Percentiles rank a stretch among this genome's conserved stretches.
Evolutionary conservation across 2,797 vertebrate species (phyloP).

Genomic region (Rhynchotus rufescens): DNA sequence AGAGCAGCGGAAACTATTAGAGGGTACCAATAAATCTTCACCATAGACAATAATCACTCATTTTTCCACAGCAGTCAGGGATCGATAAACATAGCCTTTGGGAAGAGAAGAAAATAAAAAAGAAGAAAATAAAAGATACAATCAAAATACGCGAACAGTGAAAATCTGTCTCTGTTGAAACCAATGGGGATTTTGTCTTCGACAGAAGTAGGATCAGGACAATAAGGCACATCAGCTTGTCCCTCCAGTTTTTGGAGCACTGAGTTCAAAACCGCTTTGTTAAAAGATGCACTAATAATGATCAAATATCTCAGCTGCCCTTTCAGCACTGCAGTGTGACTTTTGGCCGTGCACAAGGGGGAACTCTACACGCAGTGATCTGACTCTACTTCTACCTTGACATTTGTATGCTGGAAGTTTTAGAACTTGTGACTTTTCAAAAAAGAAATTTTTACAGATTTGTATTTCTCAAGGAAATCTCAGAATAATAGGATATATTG

Average conservation of each 20-base stretch:
- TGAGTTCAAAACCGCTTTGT: neutral
- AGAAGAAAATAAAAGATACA: neutral
- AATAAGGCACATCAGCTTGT: neutral
- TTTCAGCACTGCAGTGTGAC: neutral
- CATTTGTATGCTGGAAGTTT: neutral
- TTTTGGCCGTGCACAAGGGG: neutral
- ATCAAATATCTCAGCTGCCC: neutral
- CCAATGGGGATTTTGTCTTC: neutral
- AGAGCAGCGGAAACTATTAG: neutral
- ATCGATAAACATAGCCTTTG: neutral
- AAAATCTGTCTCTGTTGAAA: neutral
- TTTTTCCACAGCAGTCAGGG: neutral
- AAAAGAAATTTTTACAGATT: neutral
- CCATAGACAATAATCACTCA: neutral
- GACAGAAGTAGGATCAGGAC: neutral
- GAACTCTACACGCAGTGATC: neutral
- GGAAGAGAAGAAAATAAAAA: neutral
- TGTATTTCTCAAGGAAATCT: neutral
- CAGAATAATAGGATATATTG: neutral
- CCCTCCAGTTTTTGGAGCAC: neutral
- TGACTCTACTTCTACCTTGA: neutral
- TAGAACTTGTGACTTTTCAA: neutral
- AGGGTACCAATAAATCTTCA: neutral
- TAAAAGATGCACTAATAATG: neutral
- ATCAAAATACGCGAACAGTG: neutral